Percentiles rank a stretch among this genome's conserved stretches.
These are phyloP conservation scores for Orcinus orca DNA, from an alignment of 2,113 vertebrate genomes.

Conservation along the genomic window DNA sequence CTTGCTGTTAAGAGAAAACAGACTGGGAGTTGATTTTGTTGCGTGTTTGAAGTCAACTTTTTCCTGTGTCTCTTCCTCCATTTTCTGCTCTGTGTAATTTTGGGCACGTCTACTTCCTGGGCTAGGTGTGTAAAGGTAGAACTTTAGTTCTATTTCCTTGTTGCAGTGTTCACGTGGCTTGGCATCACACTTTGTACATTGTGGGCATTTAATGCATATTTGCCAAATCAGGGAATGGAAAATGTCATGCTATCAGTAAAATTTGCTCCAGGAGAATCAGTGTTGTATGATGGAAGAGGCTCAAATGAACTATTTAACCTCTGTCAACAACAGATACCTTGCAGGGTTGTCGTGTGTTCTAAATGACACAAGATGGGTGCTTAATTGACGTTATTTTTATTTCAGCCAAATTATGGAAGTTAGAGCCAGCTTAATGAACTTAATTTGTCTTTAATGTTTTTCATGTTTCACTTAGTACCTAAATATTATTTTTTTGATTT, in stretches of 20 bases:
- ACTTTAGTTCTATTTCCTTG: background rate
- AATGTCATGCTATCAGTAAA: background rate
- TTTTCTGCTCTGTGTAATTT: background rate
- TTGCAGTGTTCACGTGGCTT: background rate
- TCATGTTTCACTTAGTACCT: background rate
- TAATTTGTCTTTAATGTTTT: background rate
- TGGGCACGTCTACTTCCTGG: background rate
- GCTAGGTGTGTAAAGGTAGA: background rate
- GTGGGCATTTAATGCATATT: background rate
- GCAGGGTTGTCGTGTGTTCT: background rate
- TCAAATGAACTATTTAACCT: background rate
- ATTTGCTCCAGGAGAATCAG: background rate
- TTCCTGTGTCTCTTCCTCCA: background rate
- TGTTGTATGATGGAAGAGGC: background rate
- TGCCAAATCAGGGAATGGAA: background rate
- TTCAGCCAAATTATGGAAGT: background rate
- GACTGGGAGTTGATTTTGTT: background rate
- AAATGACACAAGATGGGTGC: background rate
- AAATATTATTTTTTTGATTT: slow-evolving; percentile 13
- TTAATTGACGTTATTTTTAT: background rate
- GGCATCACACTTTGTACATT: background rate
- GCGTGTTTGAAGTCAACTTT: background rate
- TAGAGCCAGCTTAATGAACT: background rate
- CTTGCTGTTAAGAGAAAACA: background rate
- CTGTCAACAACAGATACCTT: background rate